Evolutionary conservation across 2,888 invertebrate genomes (phyloP), one percentile per base, ranked within the genome.

Genomic region (Shargacucullia verbasci): DNA sequence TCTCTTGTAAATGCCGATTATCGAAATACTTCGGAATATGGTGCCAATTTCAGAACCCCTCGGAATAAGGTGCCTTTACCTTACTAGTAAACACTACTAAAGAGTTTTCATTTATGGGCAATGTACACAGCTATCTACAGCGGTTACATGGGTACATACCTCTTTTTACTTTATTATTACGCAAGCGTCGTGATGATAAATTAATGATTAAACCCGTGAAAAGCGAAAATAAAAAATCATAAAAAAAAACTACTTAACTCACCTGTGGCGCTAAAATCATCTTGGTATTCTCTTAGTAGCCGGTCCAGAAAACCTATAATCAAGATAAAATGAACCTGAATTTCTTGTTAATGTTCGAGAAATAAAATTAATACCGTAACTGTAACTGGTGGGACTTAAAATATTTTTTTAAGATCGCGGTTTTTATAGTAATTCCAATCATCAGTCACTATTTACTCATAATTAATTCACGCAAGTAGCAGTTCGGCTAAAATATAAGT

Each of bases 221-320:
- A 20, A 20, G 20, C 4, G 4, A 20, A 20, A 20, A 37, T 0
- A 37, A 10, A 44, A 31, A 8, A 10, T 11, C 0, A 2, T 20
- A 45, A 31, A 37, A 38, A 15, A 14, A 35, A 1, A 1, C 7
- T 29, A 35, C 2, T 20, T 15, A 20, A 58, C 68, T 52, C n/a
- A 68, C 68, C 65, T 68, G 20, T 2, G 44, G 3, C 0, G 46
- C 33, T 46, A 46, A 35, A 46, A 70, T 35, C 67, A 63, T 70
- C 41, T 33, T 52, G 35, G 46, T 54, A 14, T 38, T 31, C 25
- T 25, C 9, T 14, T 38, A 35, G 7, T 27, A 33, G 14, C 13
- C 12, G 33, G 29, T 46, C 29, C 64, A 48, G 31, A 27, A 56
- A 55, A 64, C 55, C 70, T 65, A 27, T 0, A 37, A 29, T 38